Evolutionary conservation across 2,888 invertebrate species (phyloP).

Genomic region (Scaptomyza tumidula): DNA sequence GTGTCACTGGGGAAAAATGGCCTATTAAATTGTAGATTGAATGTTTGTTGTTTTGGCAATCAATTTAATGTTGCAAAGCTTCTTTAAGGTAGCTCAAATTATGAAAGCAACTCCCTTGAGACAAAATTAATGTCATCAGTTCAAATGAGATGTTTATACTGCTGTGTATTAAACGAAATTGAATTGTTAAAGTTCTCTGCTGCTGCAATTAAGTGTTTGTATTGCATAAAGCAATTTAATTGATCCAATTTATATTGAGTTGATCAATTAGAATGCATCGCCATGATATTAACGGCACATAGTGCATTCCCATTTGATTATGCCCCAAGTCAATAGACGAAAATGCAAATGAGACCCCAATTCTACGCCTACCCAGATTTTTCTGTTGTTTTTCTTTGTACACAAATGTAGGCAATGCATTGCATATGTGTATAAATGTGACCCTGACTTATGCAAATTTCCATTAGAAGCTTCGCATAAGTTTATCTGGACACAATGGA

Average conservation of each 20-base stretch:
- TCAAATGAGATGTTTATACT: neutral
- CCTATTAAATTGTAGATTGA: constrained; percentile 29
- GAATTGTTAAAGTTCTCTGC: constrained; percentile 3
- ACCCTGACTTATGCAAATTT: constrained; percentile 57
- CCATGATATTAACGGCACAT: constrained; percentile 23
- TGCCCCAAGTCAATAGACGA: constrained; percentile 3
- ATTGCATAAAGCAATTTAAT: constrained; percentile 65
- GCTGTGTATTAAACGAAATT: neutral
- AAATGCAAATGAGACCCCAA: constrained; percentile 42
- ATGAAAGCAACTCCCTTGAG: neutral
- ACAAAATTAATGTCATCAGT: neutral
- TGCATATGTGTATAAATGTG: constrained; percentile 5
- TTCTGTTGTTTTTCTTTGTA: constrained; percentile 2
- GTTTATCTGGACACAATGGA: constrained; percentile 43
- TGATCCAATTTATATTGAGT: constrained; percentile 53
- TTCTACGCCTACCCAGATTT: constrained; percentile 26
- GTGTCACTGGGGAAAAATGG: constrained; percentile 9
- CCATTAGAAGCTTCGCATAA: constrained; percentile 4
- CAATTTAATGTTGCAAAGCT: constrained; percentile 19
- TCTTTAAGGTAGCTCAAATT: constrained; percentile 5
- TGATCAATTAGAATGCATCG: constrained; percentile 42
- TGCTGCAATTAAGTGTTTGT: constrained; percentile 33
- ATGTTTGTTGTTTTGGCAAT: constrained; percentile 22
- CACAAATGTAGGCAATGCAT: neutral
- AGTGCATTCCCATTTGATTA: constrained; percentile 30